Evolutionary conservation across 2,113 vertebrate species (phyloP), one percentile per base, ranked within the genome.

Genomic region (Paracanthobrama guichenoti): DNA sequence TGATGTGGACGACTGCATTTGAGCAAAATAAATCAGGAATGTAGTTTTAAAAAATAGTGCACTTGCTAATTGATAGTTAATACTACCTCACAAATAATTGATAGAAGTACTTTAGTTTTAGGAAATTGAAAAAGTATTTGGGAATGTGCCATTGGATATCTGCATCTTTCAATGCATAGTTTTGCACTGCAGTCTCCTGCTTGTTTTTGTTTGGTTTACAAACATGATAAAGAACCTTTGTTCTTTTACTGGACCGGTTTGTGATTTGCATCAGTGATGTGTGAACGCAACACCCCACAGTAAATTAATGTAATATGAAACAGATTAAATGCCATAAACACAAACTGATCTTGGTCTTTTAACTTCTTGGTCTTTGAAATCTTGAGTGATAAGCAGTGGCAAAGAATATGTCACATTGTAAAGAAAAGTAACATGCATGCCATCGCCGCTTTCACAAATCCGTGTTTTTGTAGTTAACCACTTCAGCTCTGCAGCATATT

Each of bases 11-110:
- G 22, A 57, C 31, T 39, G 74, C 31, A 20, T 57, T 39, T 57
- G 31, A 39, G 20, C 4, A 79, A 24, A 55, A 22, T 1, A 35
- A 53, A 53, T 35, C 50, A 7, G 16, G 57, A 26, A 26, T 79
- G 3, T 46, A 28, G 39, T 53, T 77, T n/a, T 9, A 35, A 53
- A 39, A 53, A 75, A 57, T 57, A 20, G 31, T 59, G 10, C 12
- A 13, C 12, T n/a, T 78, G 28, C 11, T 26, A 62, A 42, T 9
- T 78, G 1, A 62, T 46, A 46, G 62, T 62, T 62, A 79, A 79
- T 20, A 62, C 53, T 79, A 44, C 55, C 76, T 62, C 76, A 79
- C 76, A 62, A 44, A 26, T 80, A 80, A 60, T 6, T 11, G 10
- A 31, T 80, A 31, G 4, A 66, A 42, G 59, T 60, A 8, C 4